Base-by-base conservation (phyloP, 2,113 vertebrate genomes). In the Apus apus region DNA sequence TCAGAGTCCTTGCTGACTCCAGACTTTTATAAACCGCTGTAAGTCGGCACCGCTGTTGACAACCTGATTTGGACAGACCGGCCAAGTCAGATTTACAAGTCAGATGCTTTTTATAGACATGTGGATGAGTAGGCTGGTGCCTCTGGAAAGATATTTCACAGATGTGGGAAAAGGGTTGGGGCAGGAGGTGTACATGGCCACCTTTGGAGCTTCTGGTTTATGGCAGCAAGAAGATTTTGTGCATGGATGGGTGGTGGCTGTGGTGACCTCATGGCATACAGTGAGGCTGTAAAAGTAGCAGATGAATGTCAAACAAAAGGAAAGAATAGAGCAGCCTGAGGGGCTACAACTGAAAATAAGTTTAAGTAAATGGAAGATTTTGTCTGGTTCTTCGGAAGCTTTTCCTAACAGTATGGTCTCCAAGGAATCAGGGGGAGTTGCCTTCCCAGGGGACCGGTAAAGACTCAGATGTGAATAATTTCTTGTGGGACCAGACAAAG, bases 111-210 rank as follows among this genome's bases (percentile, higher is more conserved):
- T 96, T 93, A 93, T 92, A 89, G 90, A 65, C 58, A 81, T 30
- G 66, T 54, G 62, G 50, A 65, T 93, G 67, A 90, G 80, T 90
- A 89, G 84, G 60, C 60, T 65, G 60, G 30, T 89, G 89, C 74
- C 93, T 93, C 88, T 87, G 70, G 92, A 93, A 93, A 89, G 81
- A 91, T 46, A 82, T 96, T 97, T 87, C 81, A 40, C n/a, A 5
- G 50, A 27, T 76, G 57, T 81, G 89, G 89, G 86, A 89, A 85
- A 68, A 78, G 80, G 80, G 89, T 27, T 85, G 74, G 91, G 91
- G 86, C 72, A 74, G 64, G 64, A 88, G 87, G 56, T 23, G 27
- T 80, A 23, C 0, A 9, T 79, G 57, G 80, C 64, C 64, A 71
- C 51, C 74, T 95, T 85, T 76, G 72, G 81, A 89, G 38, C 53